Percentiles rank a stretch among this genome's conserved stretches.
Conservation (phyloP, 2,797 vertebrate genomes). For the Myotis myotis region DNA sequence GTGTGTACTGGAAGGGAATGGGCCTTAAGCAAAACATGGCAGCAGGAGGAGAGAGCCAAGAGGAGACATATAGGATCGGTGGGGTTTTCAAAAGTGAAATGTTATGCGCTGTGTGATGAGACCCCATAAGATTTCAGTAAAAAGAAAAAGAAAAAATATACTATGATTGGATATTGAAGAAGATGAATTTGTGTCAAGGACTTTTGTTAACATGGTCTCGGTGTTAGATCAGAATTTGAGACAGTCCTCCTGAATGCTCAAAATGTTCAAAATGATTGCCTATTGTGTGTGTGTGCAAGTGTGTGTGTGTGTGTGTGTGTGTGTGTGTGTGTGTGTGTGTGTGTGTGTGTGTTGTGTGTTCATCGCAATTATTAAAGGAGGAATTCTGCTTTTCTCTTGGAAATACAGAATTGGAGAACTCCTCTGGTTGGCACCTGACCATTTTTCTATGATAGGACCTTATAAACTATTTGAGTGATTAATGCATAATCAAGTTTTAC, state of each 20-base stretch:
- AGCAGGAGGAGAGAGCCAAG: background rate
- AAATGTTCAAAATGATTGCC: background rate
- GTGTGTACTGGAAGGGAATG: background rate
- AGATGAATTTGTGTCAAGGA: background rate
- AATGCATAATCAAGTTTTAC: background rate
- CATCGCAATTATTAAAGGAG: background rate
- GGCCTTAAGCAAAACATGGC: background rate
- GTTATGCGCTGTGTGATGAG: background rate
- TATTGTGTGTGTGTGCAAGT: fast-evolving
- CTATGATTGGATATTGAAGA: background rate
- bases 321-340: fast-evolving
- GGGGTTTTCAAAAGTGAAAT: conserved; percentile 1
- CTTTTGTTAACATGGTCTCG: background rate
- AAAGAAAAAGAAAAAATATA: background rate
- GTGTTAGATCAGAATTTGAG: background rate
- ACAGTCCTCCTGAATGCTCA: background rate
- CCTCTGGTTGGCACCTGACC: background rate
- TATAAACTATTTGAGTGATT: background rate
- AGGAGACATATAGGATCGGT: background rate
- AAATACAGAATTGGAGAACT: conserved; percentile 5
- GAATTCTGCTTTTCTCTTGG: background rate
- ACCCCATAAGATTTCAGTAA: background rate
- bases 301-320: fast-evolving
- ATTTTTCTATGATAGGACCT: background rate
- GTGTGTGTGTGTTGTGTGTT: fast-evolving